Conservation (phyloP, 1,140 invertebrate genomes). For the Drosophila saltans region DNA sequence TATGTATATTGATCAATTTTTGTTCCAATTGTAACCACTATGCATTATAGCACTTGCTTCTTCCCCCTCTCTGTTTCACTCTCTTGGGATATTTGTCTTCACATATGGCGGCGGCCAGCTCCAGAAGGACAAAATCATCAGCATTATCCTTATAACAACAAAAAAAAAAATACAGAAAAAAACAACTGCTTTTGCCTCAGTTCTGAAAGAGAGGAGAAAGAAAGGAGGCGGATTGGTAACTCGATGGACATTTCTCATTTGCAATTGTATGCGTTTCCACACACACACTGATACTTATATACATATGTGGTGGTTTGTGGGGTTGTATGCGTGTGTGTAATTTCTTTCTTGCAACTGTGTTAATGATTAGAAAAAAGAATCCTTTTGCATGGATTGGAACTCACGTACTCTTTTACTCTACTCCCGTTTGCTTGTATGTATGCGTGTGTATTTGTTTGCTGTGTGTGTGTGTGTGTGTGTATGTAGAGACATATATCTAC, state of each 20-base stretch:
- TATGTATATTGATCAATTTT: too few relatives aligned
- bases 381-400: constrained; percentile 51
- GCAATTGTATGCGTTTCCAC: constrained; percentile 51
- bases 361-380: constrained; percentile 79
- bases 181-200: constrained; percentile 41
- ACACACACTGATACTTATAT: too few relatives aligned
- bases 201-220: constrained; percentile 19
- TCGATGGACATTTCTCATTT: constrained; percentile 80
- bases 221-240: constrained; percentile 54
- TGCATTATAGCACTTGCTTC: constrained; percentile 9
- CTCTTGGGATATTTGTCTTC: constrained; percentile 13
- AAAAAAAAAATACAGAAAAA: constrained; percentile 20
- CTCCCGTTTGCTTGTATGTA: not conserved
- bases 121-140: constrained; percentile 56
- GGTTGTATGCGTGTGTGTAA: constrained; percentile 36
- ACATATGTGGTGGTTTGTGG: constrained; percentile 4
- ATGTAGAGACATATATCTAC: constrained; percentile 50
- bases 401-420: constrained; percentile 25
- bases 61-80: not conserved
- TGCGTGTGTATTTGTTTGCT: not conserved
- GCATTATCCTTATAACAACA: constrained; percentile 68
- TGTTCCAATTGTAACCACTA: constrained; percentile 24
- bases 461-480: not conserved
- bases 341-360: constrained; percentile 65
- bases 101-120: constrained; percentile 23